These are phyloP conservation scores for Endomychus coccineus DNA, from an alignment of 2,888 invertebrate species.

Conservation along the genomic window DNA sequence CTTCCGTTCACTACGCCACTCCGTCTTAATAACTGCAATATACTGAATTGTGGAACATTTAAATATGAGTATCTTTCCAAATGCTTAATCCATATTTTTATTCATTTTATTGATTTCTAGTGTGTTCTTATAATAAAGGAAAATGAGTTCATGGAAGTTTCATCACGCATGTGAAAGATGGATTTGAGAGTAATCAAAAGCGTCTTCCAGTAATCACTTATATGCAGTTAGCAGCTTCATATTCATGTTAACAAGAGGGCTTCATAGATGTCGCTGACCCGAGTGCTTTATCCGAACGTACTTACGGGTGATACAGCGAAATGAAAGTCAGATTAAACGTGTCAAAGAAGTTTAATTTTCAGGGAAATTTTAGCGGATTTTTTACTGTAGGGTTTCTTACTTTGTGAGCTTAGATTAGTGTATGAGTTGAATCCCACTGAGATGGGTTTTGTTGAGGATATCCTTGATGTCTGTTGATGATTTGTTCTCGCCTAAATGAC, in stretches of 20 bases:
- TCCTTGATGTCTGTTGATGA: conserved; percentile 36
- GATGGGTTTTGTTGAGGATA: conserved; percentile 39
- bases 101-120: too few species aligned
- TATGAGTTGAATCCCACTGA: conserved; percentile 28
- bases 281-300: conserved; percentile 2
- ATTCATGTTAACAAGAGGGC: conserved; percentile 20
- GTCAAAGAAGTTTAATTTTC: conserved; percentile 45
- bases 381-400: conserved; percentile 40
- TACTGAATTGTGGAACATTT: too few species aligned
- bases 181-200: too few species aligned
- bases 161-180: too few species aligned
- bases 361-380: conserved; percentile 45
- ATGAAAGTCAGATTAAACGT: conserved; percentile 38
- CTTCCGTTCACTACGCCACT: too few species aligned
- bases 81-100: too few species aligned
- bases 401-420: conserved; percentile 34
- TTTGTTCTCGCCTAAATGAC: conserved; percentile 40
- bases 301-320: conserved; percentile 5
- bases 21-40: too few species aligned
- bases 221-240: conserved; percentile 23
- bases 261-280: conserved; percentile 19
- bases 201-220: conserved; percentile 33
- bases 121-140: too few species aligned
- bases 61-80: too few species aligned
- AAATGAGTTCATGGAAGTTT: too few species aligned